Base-by-base conservation (phyloP, 30 jellyfish, hydroid and myxozoan species). In the Calvadosia cruxmelitensis region DNA sequence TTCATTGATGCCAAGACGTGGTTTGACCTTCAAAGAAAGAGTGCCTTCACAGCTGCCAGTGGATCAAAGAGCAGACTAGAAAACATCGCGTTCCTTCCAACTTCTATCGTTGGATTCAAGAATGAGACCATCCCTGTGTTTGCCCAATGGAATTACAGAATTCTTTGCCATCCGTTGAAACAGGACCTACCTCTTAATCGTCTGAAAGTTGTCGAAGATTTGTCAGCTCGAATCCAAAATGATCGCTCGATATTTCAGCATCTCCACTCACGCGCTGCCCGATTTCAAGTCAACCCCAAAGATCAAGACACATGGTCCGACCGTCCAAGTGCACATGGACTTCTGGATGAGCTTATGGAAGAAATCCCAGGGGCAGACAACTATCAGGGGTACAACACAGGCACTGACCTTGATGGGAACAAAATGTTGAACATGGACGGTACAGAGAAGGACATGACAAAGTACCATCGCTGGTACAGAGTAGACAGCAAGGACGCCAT, bases 91-190 rank as follows among this genome's bases (percentile, higher is more conserved):
- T 78, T 77, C 68, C 82, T 85, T 23, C 95, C 95, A 53, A 85
- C 95, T 3, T 72, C 93, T 10, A 78, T 85, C 75, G 78, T 85
- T 93, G 79, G 84, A 20, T 85, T 65, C 49, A 75, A 62, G 23
- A 69, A 85, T 27, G 95, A 85, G 26, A 63, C 82, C 29, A 73
- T 70, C 26, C 95, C 95, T 5, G 90, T 77, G 13, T 52, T 85
- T 32, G 95, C 95, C n/a, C 95, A 85, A 64, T 85, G 95, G 95
- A 85, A 85, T 79, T 85, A 85, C 77, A 53, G 95, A 48, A 72
- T 85, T 35, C 16, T 52, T 15, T 78, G 93, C 51, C 95, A 85
- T 64, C 95, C 95, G 0, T 51, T 85, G 70, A 75, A 78, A 27
- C 66, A 68, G 51, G 89, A 85, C 73, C 83, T 85, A 36, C 93